Base-by-base conservation (phyloP, 2,113 vertebrate genomes). In the Festucalex cinctus region DNA sequence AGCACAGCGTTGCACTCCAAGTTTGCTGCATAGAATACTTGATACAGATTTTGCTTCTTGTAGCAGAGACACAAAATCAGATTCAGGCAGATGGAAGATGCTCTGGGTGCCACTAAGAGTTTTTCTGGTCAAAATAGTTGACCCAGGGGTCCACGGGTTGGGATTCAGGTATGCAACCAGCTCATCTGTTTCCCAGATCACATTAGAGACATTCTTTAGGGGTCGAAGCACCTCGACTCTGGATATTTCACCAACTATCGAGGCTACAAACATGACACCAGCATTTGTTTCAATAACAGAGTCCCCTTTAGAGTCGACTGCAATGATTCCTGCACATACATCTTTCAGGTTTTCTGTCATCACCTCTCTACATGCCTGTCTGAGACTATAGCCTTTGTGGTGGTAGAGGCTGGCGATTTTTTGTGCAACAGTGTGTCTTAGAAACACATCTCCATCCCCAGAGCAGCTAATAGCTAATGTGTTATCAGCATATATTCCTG, bases 381-480 rank as follows among this genome's bases (percentile, higher is more conserved):
- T 85, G 5, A 93, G 85, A 51, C 53, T 79, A 44, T 85, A 88
- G 44, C 88, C 90, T 84, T 89, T 92, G 65, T 88, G 82, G 39
- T 90, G 86, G 64, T 92, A 92, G 7, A 93, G 83, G 79, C 88
- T 83, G 9, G 92, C 89, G 63, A 93, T 88, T 88, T 90, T 92
- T 32, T 92, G 88, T 66, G 92, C 88, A 60, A 92, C 90, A 36
- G 90, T 90, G 32, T 88, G 82, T n/a, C 86, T 87, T 70, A 92
- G 79, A 83, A 93, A 93, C 9, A 90, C 83, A 71, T 93, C 92
- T 20, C 91, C 92, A 82, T 93, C 90, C 64, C 92, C 92, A 44
- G 92, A 92, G 69, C 92, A 93, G 22, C 90, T 80, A 59, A 92
- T 83, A 0, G 92, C 90, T 56, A 93, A 32, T 46, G 84, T 89